A percentile compares a stretch with the other conserved stretches of the same genome.
Evolutionary conservation across 2,113 vertebrate genomes (phyloP).

Genomic region (Colossoma macropomum): DNA sequence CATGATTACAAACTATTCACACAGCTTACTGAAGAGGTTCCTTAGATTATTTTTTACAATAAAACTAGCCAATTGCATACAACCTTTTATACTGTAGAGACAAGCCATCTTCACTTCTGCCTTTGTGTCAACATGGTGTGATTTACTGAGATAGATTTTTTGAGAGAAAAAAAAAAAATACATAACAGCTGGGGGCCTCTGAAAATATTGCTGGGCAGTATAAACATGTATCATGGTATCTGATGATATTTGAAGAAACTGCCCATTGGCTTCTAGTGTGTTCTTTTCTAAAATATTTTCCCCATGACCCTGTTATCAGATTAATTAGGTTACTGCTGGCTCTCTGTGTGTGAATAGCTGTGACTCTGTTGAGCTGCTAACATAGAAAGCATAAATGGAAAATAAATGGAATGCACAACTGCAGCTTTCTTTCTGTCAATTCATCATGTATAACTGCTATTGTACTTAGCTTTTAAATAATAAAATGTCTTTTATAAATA

Average conservation of each 20-base stretch:
- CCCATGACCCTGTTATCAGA: too few species aligned
- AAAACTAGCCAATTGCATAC: not conserved
- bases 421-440: too few species aligned
- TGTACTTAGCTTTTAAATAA: too few species aligned
- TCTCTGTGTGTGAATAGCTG: too few species aligned
- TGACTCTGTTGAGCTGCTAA: too few species aligned
- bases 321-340: too few species aligned
- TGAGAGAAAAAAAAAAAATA: not conserved
- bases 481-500: too few species aligned
- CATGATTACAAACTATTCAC: conserved; percentile 8
- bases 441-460: too few species aligned
- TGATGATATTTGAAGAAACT: not conserved
- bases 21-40: not conserved
- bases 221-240: not conserved
- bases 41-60: not conserved
- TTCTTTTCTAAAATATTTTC: too few species aligned
- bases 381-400: too few species aligned
- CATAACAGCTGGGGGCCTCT: not conserved
- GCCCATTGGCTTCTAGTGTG: not conserved
- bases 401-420: too few species aligned
- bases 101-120: not conserved
- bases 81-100: not conserved
- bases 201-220: not conserved
- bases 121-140: not conserved
- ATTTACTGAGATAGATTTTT: not conserved